Evolutionary conservation across 2,888 invertebrate species (phyloP).

Genomic region (Meta bourneti): DNA sequence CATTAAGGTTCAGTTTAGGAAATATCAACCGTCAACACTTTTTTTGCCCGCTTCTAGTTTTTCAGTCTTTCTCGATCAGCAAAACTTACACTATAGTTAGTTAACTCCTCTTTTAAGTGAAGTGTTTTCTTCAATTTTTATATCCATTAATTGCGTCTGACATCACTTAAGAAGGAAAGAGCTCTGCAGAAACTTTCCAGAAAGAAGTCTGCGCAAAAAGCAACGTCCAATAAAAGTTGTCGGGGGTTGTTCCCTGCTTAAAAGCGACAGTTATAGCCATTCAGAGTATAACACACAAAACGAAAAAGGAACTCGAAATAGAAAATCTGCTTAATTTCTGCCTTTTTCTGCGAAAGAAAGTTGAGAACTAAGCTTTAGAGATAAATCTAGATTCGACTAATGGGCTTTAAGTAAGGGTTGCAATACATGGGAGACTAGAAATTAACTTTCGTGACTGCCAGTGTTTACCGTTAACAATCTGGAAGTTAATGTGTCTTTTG

Average conservation of each 20-base stretch:
- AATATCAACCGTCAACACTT: too few relatives aligned
- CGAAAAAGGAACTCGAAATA: conserved; percentile 6
- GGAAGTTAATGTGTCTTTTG: conserved; percentile 38
- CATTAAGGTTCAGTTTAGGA: too few relatives aligned
- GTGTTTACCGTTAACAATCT: conserved; percentile 25
- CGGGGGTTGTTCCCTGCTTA: neutral
- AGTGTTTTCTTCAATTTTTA: conserved; percentile 22
- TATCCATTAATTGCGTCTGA: conserved; percentile 24
- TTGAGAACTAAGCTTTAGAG: conserved; percentile 33
- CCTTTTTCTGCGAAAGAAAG: conserved; percentile 11
- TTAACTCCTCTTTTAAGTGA: neutral
- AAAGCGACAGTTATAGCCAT: conserved; percentile 5
- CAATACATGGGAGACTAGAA: conserved; percentile 16
- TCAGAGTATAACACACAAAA: neutral
- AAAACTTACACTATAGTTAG: neutral
- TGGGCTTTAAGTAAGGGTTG: conserved; percentile 41
- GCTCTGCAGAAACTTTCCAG: conserved; percentile 1
- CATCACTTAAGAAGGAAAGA: conserved; percentile 22
- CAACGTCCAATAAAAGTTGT: neutral
- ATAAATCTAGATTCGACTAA: conserved; percentile 31
- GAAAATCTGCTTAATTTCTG: conserved; percentile 18
- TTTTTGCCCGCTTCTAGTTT: too few relatives aligned
- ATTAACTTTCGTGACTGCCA: conserved; percentile 38
- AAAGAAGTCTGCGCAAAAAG: neutral
- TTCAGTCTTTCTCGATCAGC: neutral